Evolutionary conservation across 1,140 invertebrate species (phyloP), one percentile per base, ranked within the genome.

Genomic region (Plodia interpunctella): DNA sequence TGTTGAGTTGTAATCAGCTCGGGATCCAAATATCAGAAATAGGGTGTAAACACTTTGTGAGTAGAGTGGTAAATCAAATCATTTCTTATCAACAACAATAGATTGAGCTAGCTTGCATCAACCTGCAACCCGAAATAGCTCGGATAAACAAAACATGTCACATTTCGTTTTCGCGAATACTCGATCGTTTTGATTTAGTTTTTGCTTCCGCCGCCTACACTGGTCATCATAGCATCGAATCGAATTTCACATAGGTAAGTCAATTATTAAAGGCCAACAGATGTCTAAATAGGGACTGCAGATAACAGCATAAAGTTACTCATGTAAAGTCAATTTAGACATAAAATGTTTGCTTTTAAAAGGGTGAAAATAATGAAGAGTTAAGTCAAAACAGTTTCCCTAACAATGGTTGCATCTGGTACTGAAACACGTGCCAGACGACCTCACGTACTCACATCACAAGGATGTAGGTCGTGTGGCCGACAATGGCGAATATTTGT

Each of bases 81-180:
- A 70, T 44, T 63, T 66, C 61, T 65, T 69, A 62, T 62, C 57
- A 61, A 44, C 63, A 65, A 59, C 66, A 59, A 68, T 63, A 52
- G 65, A 76, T 76, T 76, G 77, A 75, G 70, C 79, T 74, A 75
- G 70, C 79, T 74, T 72, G 63, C 65, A 67, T 70, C 69, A 72
- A 70, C 59, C 69, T 63, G 59, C 32, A 57, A 70, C 67, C 71
- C 66, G 66, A 70, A 78, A 78, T 72, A 78, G 58, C 65, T 58
- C 51, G 63, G 57, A 64, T 73, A 73, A 72, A 79, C 70, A 78
- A 73, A 72, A 79, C 70, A 78, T 70, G 68, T 74, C 71, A 62
- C 53, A 65, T 60, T 44, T 44, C 2, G 15, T 44, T 44, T 44
- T 44, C 38, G 38, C 38, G 38, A 44, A 44, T n/a, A 17, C 13